Conservation (phyloP, 2,797 vertebrate genomes). For the Loriculus beryllinus region DNA sequence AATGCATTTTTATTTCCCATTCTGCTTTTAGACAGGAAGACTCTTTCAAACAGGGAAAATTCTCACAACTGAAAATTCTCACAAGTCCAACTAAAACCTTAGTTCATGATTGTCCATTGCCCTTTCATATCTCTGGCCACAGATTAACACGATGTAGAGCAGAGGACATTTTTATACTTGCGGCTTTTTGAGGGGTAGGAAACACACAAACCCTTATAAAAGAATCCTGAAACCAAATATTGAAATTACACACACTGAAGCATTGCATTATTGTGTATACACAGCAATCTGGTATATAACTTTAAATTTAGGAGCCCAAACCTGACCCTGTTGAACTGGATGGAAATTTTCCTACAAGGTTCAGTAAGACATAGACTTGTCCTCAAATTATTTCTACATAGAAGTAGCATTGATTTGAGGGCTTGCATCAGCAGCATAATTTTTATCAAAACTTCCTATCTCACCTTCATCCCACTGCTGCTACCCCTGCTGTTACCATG, state of each 20-base stretch:
- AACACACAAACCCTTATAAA: not conserved
- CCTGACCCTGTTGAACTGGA: not conserved
- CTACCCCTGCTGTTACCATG: not conserved
- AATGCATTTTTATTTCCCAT: not conserved
- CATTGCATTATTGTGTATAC: not conserved
- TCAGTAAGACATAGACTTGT: not conserved
- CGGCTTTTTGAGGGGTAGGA: not conserved
- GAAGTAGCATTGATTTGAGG: not conserved
- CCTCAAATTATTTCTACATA: slow-evolving; percentile 1
- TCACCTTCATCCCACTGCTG: not conserved
- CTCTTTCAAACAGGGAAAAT: not conserved
- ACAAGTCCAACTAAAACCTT: not conserved
- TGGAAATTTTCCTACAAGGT: not conserved
- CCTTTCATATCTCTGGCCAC: not conserved
- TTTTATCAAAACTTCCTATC: not conserved
- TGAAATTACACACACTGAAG: not conserved
- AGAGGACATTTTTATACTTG: not conserved
- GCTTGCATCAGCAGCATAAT: not conserved
- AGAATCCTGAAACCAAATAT: not conserved
- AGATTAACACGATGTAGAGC: not conserved
- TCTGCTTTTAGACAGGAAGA: not conserved
- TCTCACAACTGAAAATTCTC: not conserved
- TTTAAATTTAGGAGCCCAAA: not conserved
- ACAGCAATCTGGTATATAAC: not conserved
- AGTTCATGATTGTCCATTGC: not conserved